Conservation (phyloP, 2,113 vertebrate species). For the Chaetops frenatus region DNA sequence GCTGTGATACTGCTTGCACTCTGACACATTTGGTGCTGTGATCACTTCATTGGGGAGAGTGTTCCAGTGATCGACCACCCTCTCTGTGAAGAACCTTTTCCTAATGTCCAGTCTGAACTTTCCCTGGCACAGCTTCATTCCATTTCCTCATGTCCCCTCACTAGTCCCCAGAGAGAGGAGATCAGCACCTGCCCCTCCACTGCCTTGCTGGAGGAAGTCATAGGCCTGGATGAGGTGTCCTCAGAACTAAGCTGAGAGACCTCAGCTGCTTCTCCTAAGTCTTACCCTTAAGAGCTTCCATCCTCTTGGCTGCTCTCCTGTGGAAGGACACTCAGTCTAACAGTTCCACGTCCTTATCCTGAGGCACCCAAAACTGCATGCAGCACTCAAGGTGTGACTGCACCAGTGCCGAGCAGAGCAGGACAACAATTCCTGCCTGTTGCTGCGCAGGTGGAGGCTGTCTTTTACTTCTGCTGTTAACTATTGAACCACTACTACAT, state of each 20-base stretch:
- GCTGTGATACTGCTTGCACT: background rate
- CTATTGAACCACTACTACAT: background rate
- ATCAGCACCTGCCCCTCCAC: background rate
- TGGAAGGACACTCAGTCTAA: background rate
- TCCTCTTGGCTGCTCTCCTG: background rate
- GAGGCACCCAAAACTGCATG: background rate
- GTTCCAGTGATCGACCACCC: accelerated
- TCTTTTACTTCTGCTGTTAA: background rate
- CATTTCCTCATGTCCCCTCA: accelerated
- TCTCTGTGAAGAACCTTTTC: background rate
- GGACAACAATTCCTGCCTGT: background rate
- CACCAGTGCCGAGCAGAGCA: accelerated
- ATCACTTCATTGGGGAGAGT: background rate
- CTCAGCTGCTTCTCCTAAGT: background rate
- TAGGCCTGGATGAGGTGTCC: background rate
- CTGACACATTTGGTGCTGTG: background rate
- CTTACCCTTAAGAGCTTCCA: background rate
- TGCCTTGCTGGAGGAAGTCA: accelerated
- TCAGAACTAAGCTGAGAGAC: background rate
- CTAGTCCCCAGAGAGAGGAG: background rate
- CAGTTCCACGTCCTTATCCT: background rate
- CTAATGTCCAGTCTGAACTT: background rate
- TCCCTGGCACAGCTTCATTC: background rate
- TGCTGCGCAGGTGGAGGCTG: background rate
- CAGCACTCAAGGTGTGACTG: background rate